Evolutionary conservation across 2,888 invertebrate species (phyloP), one percentile per base, ranked within the genome.

Genomic region (Rhagophthalmus giganteus): DNA sequence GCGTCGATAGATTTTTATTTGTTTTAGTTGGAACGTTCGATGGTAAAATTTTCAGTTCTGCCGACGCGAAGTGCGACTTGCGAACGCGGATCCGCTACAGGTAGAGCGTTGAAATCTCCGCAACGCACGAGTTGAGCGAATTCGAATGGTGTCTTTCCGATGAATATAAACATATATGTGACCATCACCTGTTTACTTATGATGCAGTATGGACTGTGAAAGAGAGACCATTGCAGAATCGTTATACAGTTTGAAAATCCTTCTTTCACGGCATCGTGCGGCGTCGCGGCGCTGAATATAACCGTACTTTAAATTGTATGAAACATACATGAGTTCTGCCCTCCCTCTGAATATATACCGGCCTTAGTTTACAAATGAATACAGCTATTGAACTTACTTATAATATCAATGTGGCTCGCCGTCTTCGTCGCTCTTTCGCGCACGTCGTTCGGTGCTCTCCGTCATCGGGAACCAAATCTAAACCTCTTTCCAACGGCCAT

Each of bases 301-400:
- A 70, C 73, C 64, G 71, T 73, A 76, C 76, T 78, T 78, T 78
- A 78, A 78, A 78, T 78, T 78, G 76, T 78, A 79, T 79, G 79
- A 79, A 79, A 79, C 77, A 78, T 79, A 77, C 77, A 79, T 78
- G 78, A 79, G 78, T 72, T 75, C 75, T 75, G 74, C 71, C 73
- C 73, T 71, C 69, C 63, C 65, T 66, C 71, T 71, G 72, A 72
- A 73, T 73, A 74, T 74, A 74, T 73, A 71, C 71, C 71, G 66
- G 71, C 74, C 76, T 75, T 76, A 81, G 81, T 81, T 82, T 81
- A 82, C 81, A 82, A 82, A 82, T 82, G 81, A 82, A 82, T 81
- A 81, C 81, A 82, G 81, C 81, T 81, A 82, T 82, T 81, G 81
- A 81, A 81, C 80, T 81, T 81, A 82, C 81, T 82, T 82, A 82